Evolutionary conservation across 2,888 invertebrate genomes (phyloP), one percentile per base, ranked within the genome.

Genomic region (Apamea monoglypha): DNA sequence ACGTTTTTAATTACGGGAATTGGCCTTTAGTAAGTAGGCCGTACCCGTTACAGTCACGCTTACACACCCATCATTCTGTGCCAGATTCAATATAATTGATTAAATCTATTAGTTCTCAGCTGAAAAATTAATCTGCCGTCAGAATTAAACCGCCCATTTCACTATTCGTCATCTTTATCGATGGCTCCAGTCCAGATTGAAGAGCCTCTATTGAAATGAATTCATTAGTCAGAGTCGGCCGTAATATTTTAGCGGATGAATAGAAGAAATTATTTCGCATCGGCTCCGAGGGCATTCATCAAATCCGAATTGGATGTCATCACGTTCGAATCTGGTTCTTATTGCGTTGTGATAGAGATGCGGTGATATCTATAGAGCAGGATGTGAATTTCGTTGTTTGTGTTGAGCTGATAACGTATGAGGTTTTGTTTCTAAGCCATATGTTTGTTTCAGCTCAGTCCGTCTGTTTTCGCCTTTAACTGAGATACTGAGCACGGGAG

Each of bases 171-270:
- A 91, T 91, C 91, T 90, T 90, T 87, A 90, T 91, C 89, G 87
- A 89, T 84, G 82, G 88, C 88, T 83, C 80, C 87, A 87, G 86
- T 87, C 82, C 72, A 74, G 86, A 89, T 87, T 89, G 89, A 89
- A 85, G 86, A 90, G 87, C 83, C 84, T 89, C 92, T 89, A 94
- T 94, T 93, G 92, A 94, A 95, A 94, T 93, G 93, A 94, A 95
- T 94, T 95, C 95, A 95, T 95, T 95, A 95, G 92, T 93, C 92
- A 89, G 91, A 93, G 91, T 91, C 89, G 91, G 89, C 87, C 87
- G 92, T 92, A 93, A 95, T 95, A 95, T 95, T 95, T 95, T 95
- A 94, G 92, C 91, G 88, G 88, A 92, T 95, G 94, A 95, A 95
- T 95, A 89, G 93, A 92, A 94, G 94, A 94, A 95, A 95, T 95